These are phyloP conservation scores for Stomorhina lunata DNA, from an alignment of 2,888 invertebrate genomes.

Conservation along the genomic window DNA sequence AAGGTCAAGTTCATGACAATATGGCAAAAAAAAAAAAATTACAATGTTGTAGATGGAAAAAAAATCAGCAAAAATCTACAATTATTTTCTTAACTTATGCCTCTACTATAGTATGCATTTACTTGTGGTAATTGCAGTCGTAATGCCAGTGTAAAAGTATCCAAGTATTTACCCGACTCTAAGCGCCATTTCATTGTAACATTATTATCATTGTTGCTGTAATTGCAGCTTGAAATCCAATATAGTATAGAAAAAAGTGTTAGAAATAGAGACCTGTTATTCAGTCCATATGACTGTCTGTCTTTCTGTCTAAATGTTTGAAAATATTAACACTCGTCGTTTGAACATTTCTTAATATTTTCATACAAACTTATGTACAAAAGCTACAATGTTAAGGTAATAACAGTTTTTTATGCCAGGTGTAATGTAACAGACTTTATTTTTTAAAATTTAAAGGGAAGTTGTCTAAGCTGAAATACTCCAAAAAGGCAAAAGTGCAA, in stretches of 20 bases:
- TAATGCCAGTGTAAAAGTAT: background rate
- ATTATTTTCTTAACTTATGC: slow-evolving; percentile 15
- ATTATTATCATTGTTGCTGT: slow-evolving; percentile 28
- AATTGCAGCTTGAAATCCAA: background rate
- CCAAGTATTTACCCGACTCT: too few relatives aligned
- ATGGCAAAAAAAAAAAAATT: slow-evolving; percentile 3
- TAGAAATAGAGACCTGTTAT: background rate
- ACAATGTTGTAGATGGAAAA: slow-evolving; percentile 21
- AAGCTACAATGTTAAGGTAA: slow-evolving; percentile 37
- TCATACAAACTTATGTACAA: background rate
- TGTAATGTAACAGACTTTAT: slow-evolving; percentile 38
- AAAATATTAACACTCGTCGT: background rate
- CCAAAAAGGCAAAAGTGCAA: too few relatives aligned
- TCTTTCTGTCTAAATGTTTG: background rate
- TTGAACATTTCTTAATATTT: background rate
- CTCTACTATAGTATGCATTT: background rate
- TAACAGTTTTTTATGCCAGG: slow-evolving; percentile 33
- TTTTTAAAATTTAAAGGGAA: slow-evolving; percentile 16
- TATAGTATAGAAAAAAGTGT: background rate
- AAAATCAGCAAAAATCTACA: background rate
- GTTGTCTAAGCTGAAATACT: background rate
- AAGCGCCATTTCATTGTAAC: slow-evolving; percentile 48
- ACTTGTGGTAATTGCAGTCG: slow-evolving; percentile 15
- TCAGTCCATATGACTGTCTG: background rate
- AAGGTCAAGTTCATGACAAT: slow-evolving; percentile 66